phyloP scores from a whole-genome alignment of 2,888 invertebrate genomes.

The Limnephilus rhombicus region DNA sequence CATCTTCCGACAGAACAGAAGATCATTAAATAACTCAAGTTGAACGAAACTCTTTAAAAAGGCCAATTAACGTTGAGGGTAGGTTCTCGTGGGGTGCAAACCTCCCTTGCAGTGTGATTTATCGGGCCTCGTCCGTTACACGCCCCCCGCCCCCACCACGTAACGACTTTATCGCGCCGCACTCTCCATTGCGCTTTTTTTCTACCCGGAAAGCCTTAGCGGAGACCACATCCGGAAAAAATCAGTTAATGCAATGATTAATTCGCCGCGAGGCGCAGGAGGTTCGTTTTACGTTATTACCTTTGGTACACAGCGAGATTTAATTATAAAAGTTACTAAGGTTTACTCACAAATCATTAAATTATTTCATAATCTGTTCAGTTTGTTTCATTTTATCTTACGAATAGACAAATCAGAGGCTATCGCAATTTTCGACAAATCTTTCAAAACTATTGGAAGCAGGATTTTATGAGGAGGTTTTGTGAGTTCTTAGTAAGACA shows the following conservation, averaged over 20 bases:
- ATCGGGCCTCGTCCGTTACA: constrained; percentile 49
- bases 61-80: background rate
- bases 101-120: constrained; percentile 49
- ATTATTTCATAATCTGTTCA: no score
- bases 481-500: no score
- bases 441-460: no score
- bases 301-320: background rate
- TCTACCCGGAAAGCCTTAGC: constrained; percentile 24
- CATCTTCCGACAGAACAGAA: background rate
- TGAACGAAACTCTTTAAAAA: background rate
- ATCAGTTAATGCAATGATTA: constrained; percentile 55
- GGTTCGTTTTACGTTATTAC: background rate
- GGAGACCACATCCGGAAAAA: constrained; percentile 43
- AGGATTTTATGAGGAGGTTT: no score
- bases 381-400: no score
- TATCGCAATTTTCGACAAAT: no score
- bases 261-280: constrained; percentile 23
- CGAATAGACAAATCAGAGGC: no score
- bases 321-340: background rate
- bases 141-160: background rate
- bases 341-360: background rate
- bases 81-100: background rate
- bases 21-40: background rate
- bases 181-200: constrained; percentile 45
- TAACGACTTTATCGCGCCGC: constrained; percentile 49